Conservation (phyloP, 2,888 invertebrate species). For the Lathronympha strigana region DNA sequence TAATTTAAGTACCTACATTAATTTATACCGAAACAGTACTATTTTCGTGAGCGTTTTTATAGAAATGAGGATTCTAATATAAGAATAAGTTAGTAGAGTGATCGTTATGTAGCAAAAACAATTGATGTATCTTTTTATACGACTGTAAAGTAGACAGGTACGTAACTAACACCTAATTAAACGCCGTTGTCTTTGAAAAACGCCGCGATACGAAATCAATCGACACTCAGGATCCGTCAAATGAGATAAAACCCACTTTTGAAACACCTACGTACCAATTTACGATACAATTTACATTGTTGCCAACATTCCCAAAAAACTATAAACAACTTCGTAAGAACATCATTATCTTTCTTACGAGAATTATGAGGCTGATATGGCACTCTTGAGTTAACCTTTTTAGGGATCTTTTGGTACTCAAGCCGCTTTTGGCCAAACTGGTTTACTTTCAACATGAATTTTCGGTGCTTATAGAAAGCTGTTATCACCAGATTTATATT, state of each 20-base stretch:
- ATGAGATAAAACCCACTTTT: slow-evolving; percentile 30
- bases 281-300: slow-evolving; percentile 47
- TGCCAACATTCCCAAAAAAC: slow-evolving; percentile 50
- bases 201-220: slow-evolving; percentile 4
- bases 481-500: slow-evolving; percentile 39
- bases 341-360: slow-evolving; percentile 57
- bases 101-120: no score
- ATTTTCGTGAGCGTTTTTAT: no score
- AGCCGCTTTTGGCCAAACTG: slow-evolving; percentile 50
- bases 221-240: slow-evolving; percentile 9
- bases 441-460: slow-evolving; percentile 48
- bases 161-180: background rate
- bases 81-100: no score
- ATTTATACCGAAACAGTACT: no score
- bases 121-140: background rate
- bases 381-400: slow-evolving; percentile 56
- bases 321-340: slow-evolving; percentile 52
- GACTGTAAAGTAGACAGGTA: background rate
- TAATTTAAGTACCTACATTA: no score
- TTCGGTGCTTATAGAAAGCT: slow-evolving; percentile 40
- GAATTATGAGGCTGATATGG: slow-evolving; percentile 61
- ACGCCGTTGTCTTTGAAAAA: background rate
- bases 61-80: no score
- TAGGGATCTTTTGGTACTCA: slow-evolving; percentile 48
- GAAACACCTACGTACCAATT: slow-evolving; percentile 44